Evolutionary conservation across 2,888 invertebrate genomes (phyloP).

Genomic region (Amphipoea lucens): DNA sequence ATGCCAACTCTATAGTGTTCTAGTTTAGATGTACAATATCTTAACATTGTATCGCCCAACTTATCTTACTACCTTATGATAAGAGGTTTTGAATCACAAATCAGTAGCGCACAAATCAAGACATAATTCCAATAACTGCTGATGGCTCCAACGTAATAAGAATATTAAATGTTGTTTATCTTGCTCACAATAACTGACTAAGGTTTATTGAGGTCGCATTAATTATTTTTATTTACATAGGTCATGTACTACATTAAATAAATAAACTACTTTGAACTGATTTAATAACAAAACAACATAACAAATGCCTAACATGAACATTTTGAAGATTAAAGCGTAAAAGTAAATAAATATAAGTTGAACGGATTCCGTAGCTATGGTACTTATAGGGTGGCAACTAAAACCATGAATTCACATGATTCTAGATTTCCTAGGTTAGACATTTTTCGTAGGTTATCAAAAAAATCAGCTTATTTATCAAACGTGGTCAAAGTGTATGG

Average conservation of each 20-base stretch:
- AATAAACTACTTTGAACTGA: constrained; percentile 23
- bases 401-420: neutral
- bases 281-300: neutral
- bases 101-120: constrained; percentile 39
- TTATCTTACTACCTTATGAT: neutral
- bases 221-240: constrained; percentile 52
- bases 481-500: no score
- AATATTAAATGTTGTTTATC: constrained; percentile 46
- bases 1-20: neutral
- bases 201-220: constrained; percentile 55
- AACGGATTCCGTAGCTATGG: neutral
- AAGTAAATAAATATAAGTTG: neutral
- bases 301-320: neutral
- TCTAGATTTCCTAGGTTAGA: neutral
- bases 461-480: neutral
- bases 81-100: constrained; percentile 17
- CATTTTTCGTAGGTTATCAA: neutral
- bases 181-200: constrained; percentile 17
- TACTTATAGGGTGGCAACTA: neutral
- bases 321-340: neutral
- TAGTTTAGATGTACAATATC: neutral
- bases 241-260: constrained; percentile 25
- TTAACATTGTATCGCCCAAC: neutral
- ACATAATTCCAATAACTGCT: constrained; percentile 28
- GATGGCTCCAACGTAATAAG: constrained; percentile 36